A percentile compares a stretch with the other conserved stretches of the same genome.
Conservation (phyloP, 2,888 invertebrate genomes). For the Philereme vetulata region DNA sequence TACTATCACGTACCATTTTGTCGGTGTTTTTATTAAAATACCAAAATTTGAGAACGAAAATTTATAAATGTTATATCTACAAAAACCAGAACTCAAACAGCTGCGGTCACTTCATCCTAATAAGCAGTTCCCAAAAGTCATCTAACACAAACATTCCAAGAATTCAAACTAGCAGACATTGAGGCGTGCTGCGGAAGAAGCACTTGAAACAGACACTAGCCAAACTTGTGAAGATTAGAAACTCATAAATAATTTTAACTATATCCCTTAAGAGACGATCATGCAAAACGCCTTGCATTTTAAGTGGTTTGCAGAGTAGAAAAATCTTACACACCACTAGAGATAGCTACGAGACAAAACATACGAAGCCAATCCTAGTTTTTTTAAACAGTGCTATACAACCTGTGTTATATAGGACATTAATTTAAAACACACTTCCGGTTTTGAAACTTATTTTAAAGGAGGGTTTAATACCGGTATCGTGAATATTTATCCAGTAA, state of each 20-base stretch:
- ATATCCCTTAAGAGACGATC: constrained; percentile 30
- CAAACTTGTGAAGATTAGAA: constrained; percentile 41
- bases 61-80: not conserved
- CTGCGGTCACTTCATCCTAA: constrained; percentile 11
- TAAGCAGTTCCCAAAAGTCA: constrained; percentile 17
- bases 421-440: no score
- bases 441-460: no score
- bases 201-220: constrained; percentile 53
- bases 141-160: constrained; percentile 12
- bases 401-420: no score
- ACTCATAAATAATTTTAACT: constrained; percentile 48
- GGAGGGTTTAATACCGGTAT: no score
- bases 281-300: constrained; percentile 11
- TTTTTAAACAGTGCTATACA: no score
- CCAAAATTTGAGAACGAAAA: not conserved
- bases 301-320: constrained; percentile 10
- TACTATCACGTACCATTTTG: no score
- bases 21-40: no score
- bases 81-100: not conserved
- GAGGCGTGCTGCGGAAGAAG: constrained; percentile 50
- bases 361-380: not conserved
- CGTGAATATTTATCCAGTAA: no score
- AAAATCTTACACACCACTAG: not conserved
- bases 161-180: constrained; percentile 36
- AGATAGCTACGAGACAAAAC: not conserved